Base-by-base conservation (phyloP, 1,140 invertebrate species). In the Trigoniulus corallinus region DNA sequence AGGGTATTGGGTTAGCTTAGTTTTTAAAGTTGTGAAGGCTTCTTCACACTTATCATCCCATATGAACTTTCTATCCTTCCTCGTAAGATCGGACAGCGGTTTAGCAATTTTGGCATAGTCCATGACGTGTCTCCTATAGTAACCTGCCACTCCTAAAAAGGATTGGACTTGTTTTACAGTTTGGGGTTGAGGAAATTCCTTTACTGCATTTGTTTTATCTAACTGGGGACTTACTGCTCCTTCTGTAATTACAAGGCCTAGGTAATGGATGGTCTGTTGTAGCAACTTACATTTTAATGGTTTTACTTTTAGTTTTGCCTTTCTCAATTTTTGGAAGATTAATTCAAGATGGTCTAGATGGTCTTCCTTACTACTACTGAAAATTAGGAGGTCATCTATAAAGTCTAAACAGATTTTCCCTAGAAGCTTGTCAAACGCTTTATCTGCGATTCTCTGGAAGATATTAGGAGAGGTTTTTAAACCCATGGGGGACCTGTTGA, bases 111-210 rank as follows among this genome's bases (percentile, higher is more conserved):
- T 25, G 0, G 57, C 50, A 47, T 56, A 61, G 29, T 55, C 49
- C 29, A 51, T 24, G 13, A 68, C 63, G 50, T 64, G 64, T n/a
- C 58, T 51, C 13, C 67, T 46, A 50, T 63, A 69, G 45, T 67
- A 69, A 10, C 57, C 55, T 1, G 57, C 49, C 29, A 67, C 26
- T 2, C 64, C 65, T 2, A 67, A 40, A 50, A 67, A 64, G 0
- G 53, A 53, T 50, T 56, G 49, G 2, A 59, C 34, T 23, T 55
- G 48, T 23, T 55, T 48, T 29, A 51, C 20, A 47, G 52, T 55
- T 24, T 20, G 57, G 15, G 54, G 54, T 2, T 2, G 20, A 15
- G 47, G 48, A 7, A 45, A 54, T 3, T 56, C 24, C 13, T 12
- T n/a, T 2, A 56, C 39, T 10, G 18, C 41, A 48, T 25, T n/a